phyloP scores from a whole-genome alignment of 2,888 invertebrate genomes.

The Melolontha melolontha region DNA sequence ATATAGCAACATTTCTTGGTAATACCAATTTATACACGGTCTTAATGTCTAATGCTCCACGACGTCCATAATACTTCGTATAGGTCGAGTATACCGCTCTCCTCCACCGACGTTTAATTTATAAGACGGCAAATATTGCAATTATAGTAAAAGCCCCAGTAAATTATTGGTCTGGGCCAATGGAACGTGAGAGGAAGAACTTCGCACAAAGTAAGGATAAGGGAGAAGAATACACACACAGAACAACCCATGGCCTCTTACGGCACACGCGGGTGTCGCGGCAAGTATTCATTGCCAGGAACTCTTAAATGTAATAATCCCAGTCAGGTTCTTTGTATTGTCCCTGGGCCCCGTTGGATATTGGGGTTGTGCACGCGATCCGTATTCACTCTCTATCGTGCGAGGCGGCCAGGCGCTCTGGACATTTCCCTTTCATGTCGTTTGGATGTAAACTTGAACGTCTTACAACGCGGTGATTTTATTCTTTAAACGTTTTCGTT shows the following conservation, averaged over 20 bases:
- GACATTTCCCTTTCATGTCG: conserved; percentile 49
- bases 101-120: conserved; percentile 20
- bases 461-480: conserved; percentile 44
- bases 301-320: conserved; percentile 62
- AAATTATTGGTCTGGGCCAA: conserved; percentile 32
- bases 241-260: conserved; percentile 21
- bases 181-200: conserved; percentile 26
- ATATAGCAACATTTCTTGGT: too few species aligned
- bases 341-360: conserved; percentile 54
- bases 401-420: conserved; percentile 33
- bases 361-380: conserved; percentile 57
- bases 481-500: conserved; percentile 44
- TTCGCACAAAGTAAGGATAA: conserved; percentile 12
- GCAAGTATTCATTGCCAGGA: conserved; percentile 41
- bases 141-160: conserved; percentile 38
- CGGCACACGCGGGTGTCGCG: conserved; percentile 28
- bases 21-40: conserved; percentile 2
- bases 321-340: conserved; percentile 60
- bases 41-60: background rate
- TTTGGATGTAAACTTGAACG: conserved; percentile 43
- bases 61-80: background rate
- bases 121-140: conserved; percentile 39
- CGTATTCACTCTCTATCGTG: conserved; percentile 3
- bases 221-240: conserved; percentile 14
- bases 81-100: background rate